Evolutionary conservation across 2,888 invertebrate species (phyloP), one percentile per base, ranked within the genome.

Genomic region (Spialia ferax): DNA sequence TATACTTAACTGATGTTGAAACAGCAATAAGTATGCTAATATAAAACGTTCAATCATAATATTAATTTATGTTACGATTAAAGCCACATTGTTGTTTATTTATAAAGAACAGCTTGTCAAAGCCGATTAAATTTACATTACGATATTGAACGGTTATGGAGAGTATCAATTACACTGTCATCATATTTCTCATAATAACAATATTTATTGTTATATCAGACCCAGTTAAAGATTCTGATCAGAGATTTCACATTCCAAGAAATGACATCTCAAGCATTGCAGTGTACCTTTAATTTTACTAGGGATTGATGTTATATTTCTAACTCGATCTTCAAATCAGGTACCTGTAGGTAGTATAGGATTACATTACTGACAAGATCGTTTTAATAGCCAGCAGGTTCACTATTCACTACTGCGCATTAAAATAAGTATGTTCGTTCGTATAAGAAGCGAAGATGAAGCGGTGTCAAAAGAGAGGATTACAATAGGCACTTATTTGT

Each of bases 201-300:
- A n/a, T 22, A 59, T n/a, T 13, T 62, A 35, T 32, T 61, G 26
- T 61, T 29, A 32, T 20, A 20, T 59, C 22, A 59, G 20, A 50
- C 48, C 38, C 6, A 62, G 32, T 38, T 38, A 38, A n/a, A 38
- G 38, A 61, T 38, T 35, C 18, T 20, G 61, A 38, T 38, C 26
- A 6, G 38, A 38, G 62, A 63, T 63, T 63, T 54, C 62, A 54
- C 62, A 63, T 63, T 63, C 54, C 54, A 13, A 22, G 38, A 38
- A 38, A 38, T 22, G 8, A 48, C 15, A 52, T 50, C 52, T 38
- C 26, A 8, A 22, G 38, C 26, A 38, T 26, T 38, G 52, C 18
- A 38, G 54, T 26, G 54, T 26, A 42, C n/a, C n/a, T n/a, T n/a
- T 38, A 38, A 54, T 54, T 63, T 54, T 29, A 54, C 11, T 29